These are phyloP conservation scores for Xestobium rufovillosum DNA, from an alignment of 2,888 invertebrate genomes.

Conservation along the genomic window DNA sequence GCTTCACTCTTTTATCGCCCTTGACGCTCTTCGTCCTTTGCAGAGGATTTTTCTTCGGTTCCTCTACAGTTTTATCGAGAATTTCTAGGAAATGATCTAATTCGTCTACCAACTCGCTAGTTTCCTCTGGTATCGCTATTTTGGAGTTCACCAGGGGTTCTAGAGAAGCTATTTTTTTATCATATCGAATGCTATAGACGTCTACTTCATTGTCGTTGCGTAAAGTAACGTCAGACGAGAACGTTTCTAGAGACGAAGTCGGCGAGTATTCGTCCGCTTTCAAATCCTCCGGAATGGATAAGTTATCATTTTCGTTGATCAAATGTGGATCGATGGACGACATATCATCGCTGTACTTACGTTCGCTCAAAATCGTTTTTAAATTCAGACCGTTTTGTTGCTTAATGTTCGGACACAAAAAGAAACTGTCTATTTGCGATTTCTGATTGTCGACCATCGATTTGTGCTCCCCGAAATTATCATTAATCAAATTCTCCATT, in stretches of 20 bases:
- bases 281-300: conserved; percentile 47
- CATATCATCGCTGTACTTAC: conserved; percentile 35
- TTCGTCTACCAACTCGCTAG: conserved; percentile 23
- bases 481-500: conserved; percentile 38
- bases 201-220: conserved; percentile 35
- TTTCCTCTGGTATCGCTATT: conserved; percentile 17
- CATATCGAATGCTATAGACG: conserved; percentile 46
- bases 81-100: background rate
- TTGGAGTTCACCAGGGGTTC: conserved; percentile 17
- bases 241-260: conserved; percentile 29
- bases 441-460: conserved; percentile 10
- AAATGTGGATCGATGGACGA: conserved; percentile 51
- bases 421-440: conserved; percentile 5
- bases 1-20: conserved; percentile 41
- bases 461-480: conserved; percentile 23
- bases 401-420: conserved; percentile 7
- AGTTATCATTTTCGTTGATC: conserved; percentile 64
- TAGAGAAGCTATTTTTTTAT: conserved; percentile 47
- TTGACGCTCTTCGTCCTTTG: conserved; percentile 13
- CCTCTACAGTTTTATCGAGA: background rate
- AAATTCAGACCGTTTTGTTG: conserved; percentile 20
- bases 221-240: conserved; percentile 25
- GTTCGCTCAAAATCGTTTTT: conserved; percentile 21
- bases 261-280: conserved; percentile 31
- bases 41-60: background rate